Evolutionary conservation across 2,797 vertebrate genomes (phyloP).

Genomic region (Scolopax bukidnonensis): DNA sequence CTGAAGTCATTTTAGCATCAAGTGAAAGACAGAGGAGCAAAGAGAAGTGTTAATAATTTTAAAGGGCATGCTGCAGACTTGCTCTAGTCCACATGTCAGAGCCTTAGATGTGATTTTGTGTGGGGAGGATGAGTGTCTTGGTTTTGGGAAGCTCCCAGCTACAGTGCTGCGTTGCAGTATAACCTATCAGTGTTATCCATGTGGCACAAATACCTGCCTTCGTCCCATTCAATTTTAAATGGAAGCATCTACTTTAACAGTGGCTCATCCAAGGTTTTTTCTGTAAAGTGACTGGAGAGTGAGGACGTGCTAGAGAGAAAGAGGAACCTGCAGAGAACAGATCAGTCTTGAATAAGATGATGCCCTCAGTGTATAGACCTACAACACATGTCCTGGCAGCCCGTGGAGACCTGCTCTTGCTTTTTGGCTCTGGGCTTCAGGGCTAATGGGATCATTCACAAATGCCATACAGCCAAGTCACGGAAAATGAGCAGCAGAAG

Average conservation of each 20-base stretch:
- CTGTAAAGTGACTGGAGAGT: not conserved
- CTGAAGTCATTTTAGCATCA: not conserved
- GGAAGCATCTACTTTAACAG: not conserved
- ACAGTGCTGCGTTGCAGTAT: not conserved
- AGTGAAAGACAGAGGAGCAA: not conserved
- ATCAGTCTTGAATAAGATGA: not conserved
- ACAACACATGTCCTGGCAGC: no score
- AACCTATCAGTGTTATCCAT: not conserved
- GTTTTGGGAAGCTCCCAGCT: not conserved
- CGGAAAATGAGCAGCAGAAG: not conserved
- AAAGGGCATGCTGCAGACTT: not conserved
- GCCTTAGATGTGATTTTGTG: not conserved
- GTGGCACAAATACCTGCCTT: not conserved
- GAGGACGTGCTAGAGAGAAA: not conserved
- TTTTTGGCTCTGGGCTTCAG: no score
- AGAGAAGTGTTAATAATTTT: not conserved
- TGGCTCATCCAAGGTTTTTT: not conserved
- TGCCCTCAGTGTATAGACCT: not conserved
- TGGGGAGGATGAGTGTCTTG: not conserved
- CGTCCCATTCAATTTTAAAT: not conserved
- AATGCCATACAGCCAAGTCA: no score
- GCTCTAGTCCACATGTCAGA: not conserved
- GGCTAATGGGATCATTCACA: no score
- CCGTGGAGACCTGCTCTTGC: no score
- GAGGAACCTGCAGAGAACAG: not conserved